Evolutionary conservation across 2,797 vertebrate genomes (phyloP).

Genomic region (Cyprinella venusta): DNA sequence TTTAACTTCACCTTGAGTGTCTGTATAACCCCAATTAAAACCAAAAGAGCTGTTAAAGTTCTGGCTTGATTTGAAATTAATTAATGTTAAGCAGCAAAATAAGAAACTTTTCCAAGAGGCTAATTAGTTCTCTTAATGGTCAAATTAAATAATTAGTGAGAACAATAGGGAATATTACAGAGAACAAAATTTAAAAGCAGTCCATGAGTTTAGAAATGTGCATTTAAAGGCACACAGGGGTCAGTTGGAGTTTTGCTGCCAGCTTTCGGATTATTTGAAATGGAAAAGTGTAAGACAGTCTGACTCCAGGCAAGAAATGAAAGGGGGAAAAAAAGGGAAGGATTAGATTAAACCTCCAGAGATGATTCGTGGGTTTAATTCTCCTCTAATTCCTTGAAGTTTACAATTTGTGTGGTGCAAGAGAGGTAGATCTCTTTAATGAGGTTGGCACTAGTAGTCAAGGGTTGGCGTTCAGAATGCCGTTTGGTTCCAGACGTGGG

Average conservation of each 20-base stretch:
- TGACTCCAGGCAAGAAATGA: conserved; percentile 10
- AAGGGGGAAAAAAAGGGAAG: conserved; percentile 34
- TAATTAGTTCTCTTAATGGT: conserved; percentile 45
- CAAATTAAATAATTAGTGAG: conserved; percentile 49
- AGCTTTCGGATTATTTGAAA: conserved; percentile 32
- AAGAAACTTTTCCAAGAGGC: conserved; percentile 47
- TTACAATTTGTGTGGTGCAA: conserved; percentile 39
- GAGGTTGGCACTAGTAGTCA: conserved; percentile 28
- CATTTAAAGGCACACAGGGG: conserved; percentile 23
- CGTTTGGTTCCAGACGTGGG: conserved; percentile 39
- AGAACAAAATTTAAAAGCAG: conserved; percentile 32
- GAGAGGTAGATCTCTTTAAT: conserved; percentile 28
- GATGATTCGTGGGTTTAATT: conserved; percentile 34
- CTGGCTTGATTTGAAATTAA: conserved; percentile 43
- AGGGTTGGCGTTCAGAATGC: conserved; percentile 22
- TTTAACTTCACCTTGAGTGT: conserved; percentile 18
- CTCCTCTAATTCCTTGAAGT: conserved; percentile 44
- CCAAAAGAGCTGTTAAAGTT: conserved; percentile 34
- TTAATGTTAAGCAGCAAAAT: conserved; percentile 37
- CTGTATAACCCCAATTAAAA: conserved; percentile 36
- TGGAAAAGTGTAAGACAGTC: conserved; percentile 26
- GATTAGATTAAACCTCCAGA: conserved; percentile 27
- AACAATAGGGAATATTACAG: conserved; percentile 33
- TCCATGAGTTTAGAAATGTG: conserved; percentile 27
- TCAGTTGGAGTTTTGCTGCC: conserved; percentile 13